phyloP scores from a whole-genome alignment of 2,797 vertebrate species.

The Megaceryle alcyon region DNA sequence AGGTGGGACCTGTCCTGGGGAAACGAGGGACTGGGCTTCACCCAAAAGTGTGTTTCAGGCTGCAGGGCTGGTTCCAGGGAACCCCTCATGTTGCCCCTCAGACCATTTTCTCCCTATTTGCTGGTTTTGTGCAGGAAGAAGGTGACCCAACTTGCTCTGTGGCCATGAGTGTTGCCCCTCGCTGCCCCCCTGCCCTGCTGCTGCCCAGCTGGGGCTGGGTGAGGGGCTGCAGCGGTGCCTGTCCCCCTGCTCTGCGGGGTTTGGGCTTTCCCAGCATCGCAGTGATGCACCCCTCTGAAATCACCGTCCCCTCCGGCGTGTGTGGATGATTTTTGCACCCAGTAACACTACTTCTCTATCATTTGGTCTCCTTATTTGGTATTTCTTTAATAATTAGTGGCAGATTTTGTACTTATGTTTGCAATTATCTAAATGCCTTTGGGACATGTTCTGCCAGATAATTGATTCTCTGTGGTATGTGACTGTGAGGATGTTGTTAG shows the following conservation, averaged over 20 bases:
- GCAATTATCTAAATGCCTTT: conserved; percentile 49
- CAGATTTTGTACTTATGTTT: conserved; percentile 57
- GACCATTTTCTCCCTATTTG: rapidly evolving
- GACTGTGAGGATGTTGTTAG: neutral
- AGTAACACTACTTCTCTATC: neutral
- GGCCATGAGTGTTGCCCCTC: neutral
- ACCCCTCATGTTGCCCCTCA: rapidly evolving
- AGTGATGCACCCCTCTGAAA: neutral
- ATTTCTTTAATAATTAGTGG: conserved; percentile 52
- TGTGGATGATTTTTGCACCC: neutral
- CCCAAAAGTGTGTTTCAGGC: neutral
- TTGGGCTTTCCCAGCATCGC: neutral
- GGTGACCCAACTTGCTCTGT: rapidly evolving
- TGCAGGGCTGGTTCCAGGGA: neutral
- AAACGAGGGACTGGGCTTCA: rapidly evolving
- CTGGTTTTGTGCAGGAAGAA: neutral
- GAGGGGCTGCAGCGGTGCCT: neutral
- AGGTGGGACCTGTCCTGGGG: neutral
- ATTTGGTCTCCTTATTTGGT: conserved; percentile 7
- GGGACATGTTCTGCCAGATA: conserved; percentile 34
- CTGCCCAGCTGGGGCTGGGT: neutral
- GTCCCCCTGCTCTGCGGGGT: neutral
- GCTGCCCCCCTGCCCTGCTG: neutral
- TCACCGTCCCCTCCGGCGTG: neutral
- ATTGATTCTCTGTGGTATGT: conserved; percentile 49